phyloP scores from a whole-genome alignment of 2,113 vertebrate genomes.

The Rana temporaria region DNA sequence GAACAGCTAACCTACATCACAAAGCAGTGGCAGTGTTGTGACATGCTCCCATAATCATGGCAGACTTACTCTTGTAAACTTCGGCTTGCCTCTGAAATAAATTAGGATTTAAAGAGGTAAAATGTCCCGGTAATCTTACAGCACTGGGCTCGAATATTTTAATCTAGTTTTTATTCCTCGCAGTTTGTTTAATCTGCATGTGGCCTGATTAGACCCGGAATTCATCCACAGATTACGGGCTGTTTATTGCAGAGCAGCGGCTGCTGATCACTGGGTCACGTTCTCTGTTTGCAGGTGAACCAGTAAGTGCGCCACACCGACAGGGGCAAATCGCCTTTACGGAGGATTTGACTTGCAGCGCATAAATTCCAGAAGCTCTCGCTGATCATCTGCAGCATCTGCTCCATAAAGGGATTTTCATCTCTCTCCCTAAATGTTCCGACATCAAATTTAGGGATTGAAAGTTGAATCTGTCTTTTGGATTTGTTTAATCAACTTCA shows the following conservation, averaged over 20 bases:
- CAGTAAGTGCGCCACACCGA: conserved; percentile 75
- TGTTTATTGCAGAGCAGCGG: conserved; percentile 83
- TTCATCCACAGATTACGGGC: conserved; percentile 87
- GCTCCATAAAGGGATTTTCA: conserved; percentile 91
- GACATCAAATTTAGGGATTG: conserved; percentile 77
- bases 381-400: conserved; percentile 83
- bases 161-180: conserved; percentile 85
- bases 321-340: conserved; percentile 79
- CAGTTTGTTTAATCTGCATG: conserved; percentile 93
- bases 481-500: conserved; percentile 76
- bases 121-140: conserved; percentile 83
- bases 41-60: conserved; percentile 73
- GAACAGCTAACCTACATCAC: no score
- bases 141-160: conserved; percentile 82
- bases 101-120: conserved; percentile 89
- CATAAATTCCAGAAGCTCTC: conserved; percentile 80
- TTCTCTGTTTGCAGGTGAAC: conserved; percentile 87
- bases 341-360: conserved; percentile 80
- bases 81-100: conserved; percentile 81
- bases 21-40: conserved; percentile 69
- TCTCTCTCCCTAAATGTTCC: conserved; percentile 81
- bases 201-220: conserved; percentile 92
- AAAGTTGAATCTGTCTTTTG: conserved; percentile 72
- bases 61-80: conserved; percentile 78
- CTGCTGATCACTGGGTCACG: conserved; percentile 77